These are phyloP conservation scores for Anolis apletophallus DNA, from an alignment of 2,797 vertebrate species.

Conservation along the genomic window DNA sequence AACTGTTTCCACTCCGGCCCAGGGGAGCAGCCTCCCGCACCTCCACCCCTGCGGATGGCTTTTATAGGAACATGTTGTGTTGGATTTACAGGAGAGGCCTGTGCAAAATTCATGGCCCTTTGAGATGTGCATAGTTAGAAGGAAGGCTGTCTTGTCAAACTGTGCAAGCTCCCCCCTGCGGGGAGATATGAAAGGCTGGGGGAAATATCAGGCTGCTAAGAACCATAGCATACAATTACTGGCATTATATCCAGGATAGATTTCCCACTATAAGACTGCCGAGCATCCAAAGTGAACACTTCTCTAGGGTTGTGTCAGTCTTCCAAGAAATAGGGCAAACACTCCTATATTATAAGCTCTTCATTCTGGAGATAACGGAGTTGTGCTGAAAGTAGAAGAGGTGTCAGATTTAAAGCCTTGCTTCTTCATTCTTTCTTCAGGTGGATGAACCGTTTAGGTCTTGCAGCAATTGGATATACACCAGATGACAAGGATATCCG, in stretches of 20 bases:
- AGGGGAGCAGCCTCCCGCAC: neutral
- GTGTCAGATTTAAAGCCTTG: slow-evolving; percentile 3
- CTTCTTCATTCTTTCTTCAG: slow-evolving; percentile 66
- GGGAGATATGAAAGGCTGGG: neutral
- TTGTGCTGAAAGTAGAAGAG: slow-evolving; percentile 1
- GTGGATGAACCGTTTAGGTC: slow-evolving; percentile 89
- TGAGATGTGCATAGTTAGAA: neutral
- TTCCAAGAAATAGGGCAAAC: neutral
- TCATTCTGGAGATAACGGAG: neutral
- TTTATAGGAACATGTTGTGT: neutral
- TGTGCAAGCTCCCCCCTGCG: neutral
- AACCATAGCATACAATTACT: neutral
- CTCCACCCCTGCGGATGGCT: neutral
- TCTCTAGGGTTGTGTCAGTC: neutral
- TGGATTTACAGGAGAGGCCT: neutral
- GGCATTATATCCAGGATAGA: neutral
- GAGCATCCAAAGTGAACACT: neutral
- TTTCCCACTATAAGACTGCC: neutral
- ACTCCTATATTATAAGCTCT: neutral
- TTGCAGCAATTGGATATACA: slow-evolving; percentile 89
- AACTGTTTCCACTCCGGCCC: neutral
- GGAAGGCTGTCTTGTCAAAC: neutral
- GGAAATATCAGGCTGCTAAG: neutral
- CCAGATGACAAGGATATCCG: slow-evolving; percentile 89
- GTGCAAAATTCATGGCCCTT: neutral